Evolutionary conservation across 2,797 vertebrate species (phyloP), one percentile per base, ranked within the genome.

Genomic region (Notolepis coatsorum): DNA sequence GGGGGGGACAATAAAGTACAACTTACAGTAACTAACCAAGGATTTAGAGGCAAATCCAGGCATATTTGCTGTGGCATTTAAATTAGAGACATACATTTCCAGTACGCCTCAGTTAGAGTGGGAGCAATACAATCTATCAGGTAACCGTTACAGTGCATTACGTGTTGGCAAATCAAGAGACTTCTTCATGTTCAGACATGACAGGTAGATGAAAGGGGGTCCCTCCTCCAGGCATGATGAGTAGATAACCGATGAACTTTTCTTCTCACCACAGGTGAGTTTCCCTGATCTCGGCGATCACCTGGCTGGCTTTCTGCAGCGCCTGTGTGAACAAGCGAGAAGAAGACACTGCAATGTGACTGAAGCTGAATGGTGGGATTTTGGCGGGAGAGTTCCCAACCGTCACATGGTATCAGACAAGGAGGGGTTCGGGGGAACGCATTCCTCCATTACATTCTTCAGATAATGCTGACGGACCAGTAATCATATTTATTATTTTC

Each of bases 251-350:
- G 73, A 60, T 61, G 39, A 48, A 25, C 54, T 35, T 15, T 35
- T 3, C 46, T 75, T 71, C 86, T 97, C 93, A 99, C 97, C 97
- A 99, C 81, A 99, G 90, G 84, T 99, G 96, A 0, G 96, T 99
- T 88, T 99, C 97, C 70, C 97, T 94, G 72, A 99, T 98, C 89
- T 99, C 97, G 15, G 96, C 97, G 31, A 99, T 98, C 78, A 98
- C 96, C 81, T 98, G 97, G 84, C 96, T 95, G 84, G 97, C 97
- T 92, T 93, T 93, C 84, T 98, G 96, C 77, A 98, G 80, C 28
- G 96, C 97, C 96, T 98, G 85, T 2, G 18, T 41, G 46, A 12
- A 59, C 5, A 38, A 35, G 28, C 45, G n/a, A 70, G n/a, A 13
- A 17, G 54, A 58, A 50, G 3, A 9, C 6, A 53, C 12, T 41